phyloP scores from a whole-genome alignment of 2,113 vertebrate species.

The Anarhynchus alexandrinus region DNA sequence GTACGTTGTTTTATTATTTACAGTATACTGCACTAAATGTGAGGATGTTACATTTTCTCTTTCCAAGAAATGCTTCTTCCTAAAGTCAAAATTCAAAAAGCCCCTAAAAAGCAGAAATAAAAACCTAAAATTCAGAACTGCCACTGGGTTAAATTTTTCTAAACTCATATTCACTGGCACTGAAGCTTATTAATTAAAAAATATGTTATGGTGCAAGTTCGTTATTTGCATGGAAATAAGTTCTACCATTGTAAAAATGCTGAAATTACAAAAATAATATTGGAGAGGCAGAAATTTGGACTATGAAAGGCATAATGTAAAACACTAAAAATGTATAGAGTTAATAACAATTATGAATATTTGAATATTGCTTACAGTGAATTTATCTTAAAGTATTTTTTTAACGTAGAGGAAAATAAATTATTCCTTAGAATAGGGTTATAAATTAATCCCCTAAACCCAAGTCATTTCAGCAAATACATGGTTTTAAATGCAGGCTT shows the following conservation, averaged over 20 bases:
- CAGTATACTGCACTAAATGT: not conserved
- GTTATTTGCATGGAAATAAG: not conserved
- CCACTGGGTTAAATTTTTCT: not conserved
- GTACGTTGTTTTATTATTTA: constrained; percentile 67
- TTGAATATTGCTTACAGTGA: not conserved
- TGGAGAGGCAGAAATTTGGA: not conserved
- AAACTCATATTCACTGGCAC: not conserved
- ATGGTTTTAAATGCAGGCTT: not conserved
- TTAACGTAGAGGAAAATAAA: not conserved
- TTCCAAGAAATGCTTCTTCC: not conserved
- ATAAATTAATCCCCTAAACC: not conserved
- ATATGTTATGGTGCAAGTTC: not conserved
- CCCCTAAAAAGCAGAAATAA: not conserved
- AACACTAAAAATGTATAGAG: not conserved
- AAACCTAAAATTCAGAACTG: not conserved
- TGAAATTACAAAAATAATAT: not conserved
- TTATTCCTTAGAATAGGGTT: not conserved
- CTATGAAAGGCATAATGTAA: not conserved
- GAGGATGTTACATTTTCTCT: not conserved
- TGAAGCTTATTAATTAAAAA: not conserved
- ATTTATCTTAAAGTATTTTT: not conserved
- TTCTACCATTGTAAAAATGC: not conserved
- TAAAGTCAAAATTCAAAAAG: not conserved
- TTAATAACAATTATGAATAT: not conserved
- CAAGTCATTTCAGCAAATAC: not conserved